Evolutionary conservation across 2,888 invertebrate species (phyloP), one percentile per base, ranked within the genome.

Genomic region (Hydrotaea diabolus): DNA sequence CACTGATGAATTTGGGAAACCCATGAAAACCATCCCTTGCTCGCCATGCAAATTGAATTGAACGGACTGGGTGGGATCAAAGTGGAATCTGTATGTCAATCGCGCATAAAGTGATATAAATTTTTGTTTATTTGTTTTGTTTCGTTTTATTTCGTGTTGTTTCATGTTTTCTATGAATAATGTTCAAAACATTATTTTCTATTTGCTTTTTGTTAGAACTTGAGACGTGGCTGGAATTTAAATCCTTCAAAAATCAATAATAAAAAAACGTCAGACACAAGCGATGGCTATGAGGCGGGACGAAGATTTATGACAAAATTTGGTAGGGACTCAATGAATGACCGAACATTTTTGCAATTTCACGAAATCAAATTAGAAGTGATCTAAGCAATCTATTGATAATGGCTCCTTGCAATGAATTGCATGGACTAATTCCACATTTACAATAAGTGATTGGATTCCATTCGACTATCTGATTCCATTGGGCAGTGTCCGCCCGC

Each of bases 61-160:
- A 76, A 71, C 74, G 69, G 39, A n/a, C 43, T 31, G n/a, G 11
- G 36, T 31, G n/a, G 11, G 36, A 57, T 66, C 8, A 55, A 23
- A 59, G 59, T 26, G 59, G 15, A 57, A 71, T 75, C n/a, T 75
- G 59, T 43, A 71, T 57, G 59, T 77, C 78, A 82, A 75, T 78
- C 78, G 78, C 75, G 82, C 78, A 19, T 78, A 71, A 77, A 82
- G 78, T 82, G 43, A 78, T 75, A 75, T 19, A 59, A 78, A 78
- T 71, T 77, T 73, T 69, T 77, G 64, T 74, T 55, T 36, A 79
- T 46, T 36, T 46, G 23, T 75, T 78, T 78, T n/a, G n/a, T n/a
- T n/a, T n/a, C n/a, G n/a, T n/a, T n/a, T n/a, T n/a, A n/a, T n/a
- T n/a, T 23, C 62, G 36, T 72, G 71, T 17, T 17, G 31, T 8